Conservation (phyloP, 2,888 invertebrate species). For the Maniola hyperantus region DNA sequence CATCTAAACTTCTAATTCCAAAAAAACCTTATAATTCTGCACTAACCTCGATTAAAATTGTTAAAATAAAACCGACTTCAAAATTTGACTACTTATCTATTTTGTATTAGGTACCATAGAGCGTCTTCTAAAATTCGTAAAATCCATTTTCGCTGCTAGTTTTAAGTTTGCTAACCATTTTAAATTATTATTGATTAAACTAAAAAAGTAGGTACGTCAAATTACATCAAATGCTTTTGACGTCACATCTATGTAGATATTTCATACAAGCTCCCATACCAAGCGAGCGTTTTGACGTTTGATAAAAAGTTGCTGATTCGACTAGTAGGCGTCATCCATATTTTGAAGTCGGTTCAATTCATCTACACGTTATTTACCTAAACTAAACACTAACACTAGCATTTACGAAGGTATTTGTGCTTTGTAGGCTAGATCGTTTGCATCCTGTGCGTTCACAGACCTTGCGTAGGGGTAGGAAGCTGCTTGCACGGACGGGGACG, state of each 20-base stretch:
- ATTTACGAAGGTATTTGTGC: slow-evolving; percentile 79
- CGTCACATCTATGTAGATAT: no score
- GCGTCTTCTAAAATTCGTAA: no score
- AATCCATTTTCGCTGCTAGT: neutral
- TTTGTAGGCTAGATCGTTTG: slow-evolving; percentile 88
- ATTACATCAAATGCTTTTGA: no score
- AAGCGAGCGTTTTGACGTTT: no score
- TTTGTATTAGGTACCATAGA: no score
- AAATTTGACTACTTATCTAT: neutral
- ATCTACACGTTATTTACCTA: neutral
- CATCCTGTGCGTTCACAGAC: slow-evolving; percentile 77
- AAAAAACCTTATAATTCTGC: neutral
- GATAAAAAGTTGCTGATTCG: no score
- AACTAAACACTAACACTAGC: neutral
- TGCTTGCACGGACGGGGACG: slow-evolving; percentile 69
- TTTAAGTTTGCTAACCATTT: no score
- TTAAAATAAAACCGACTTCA: slow-evolving; percentile 14
- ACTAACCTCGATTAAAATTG: neutral
- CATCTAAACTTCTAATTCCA: neutral
- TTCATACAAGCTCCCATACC: no score
- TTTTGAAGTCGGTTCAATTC: slow-evolving; percentile 7
- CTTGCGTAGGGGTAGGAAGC: slow-evolving; percentile 73
- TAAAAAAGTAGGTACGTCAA: no score
- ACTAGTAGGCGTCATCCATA: no score
- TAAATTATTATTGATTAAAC: no score